Base-by-base conservation (phyloP, 2,797 vertebrate species). In the Galagoides demidoff region DNA sequence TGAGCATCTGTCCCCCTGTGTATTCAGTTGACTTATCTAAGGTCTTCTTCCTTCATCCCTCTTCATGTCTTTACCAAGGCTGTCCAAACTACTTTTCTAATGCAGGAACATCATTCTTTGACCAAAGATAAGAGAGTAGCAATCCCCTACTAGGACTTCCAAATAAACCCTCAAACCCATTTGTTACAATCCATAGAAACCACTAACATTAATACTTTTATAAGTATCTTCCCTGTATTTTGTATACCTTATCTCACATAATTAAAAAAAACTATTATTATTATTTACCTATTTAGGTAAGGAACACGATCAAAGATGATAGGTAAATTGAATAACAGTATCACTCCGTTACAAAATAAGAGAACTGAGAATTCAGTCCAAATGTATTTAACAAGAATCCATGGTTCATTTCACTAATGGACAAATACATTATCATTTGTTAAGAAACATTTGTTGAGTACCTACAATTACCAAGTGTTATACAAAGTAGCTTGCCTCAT, bases 351-450 rank as follows among this genome's bases (percentile, higher is more conserved):
- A 45, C 34, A 92, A 85, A 66, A 64, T 31, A 73, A 29, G 12
- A 77, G 68, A 94, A 31, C n/a, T 61, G 55, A 89, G 49, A 92
- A 73, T 43, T 77, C 86, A 76, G 39, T 57, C n/a, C 57, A 90
- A 92, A 92, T 59, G 11, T 73, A 14, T 90, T 79, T 27, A 5
- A 29, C 20, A 39, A 31, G 83, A 73, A 39, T 27, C 39, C n/a
- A 29, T 22, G 20, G 31, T 64, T 79, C 16, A 79, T 63, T 73
- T 37, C 34, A 49, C 25, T 82, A 71, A 59, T 34, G 45, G 5
- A 34, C 9, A 95, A 74, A 34, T 49, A 84, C 20, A 59, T 55
- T 57, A 39, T 57, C 6, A 73, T 74, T 90, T 73, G 55, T 59
- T 89, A n/a, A 57, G 52, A 71, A 77, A 71, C 19, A 79, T 57